Percentiles rank a stretch among this genome's conserved stretches.
These are phyloP conservation scores for Rhopalosiphum maidis DNA, from an alignment of 1,140 invertebrate species.

Conservation along the genomic window DNA sequence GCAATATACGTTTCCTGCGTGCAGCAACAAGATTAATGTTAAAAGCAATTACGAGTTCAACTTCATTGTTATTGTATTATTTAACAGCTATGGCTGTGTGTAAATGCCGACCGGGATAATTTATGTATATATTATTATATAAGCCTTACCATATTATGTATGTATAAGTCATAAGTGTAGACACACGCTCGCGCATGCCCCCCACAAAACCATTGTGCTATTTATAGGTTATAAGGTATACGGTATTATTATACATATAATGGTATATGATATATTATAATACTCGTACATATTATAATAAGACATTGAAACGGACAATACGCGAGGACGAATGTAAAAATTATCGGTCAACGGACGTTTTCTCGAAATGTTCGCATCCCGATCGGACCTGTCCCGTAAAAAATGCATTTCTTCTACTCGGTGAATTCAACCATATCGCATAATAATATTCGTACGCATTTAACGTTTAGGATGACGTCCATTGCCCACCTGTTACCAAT, in stretches of 20 bases:
- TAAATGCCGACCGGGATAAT: neutral
- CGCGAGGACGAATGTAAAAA: neutral
- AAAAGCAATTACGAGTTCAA: slow-evolving; percentile 9
- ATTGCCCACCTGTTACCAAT: too few relatives aligned
- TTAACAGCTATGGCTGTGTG: neutral
- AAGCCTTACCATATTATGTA: neutral
- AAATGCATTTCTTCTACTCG: neutral
- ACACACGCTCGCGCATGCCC: neutral
- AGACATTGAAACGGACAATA: neutral
- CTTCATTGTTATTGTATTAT: slow-evolving; percentile 10
- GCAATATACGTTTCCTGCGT: neutral
- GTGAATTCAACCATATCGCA: neutral
- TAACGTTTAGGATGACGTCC: neutral
- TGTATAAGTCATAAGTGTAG: neutral
- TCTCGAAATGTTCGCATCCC: neutral
- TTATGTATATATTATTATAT: neutral
- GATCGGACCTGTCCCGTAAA: neutral
- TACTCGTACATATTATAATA: neutral
- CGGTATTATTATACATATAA: too few relatives aligned
- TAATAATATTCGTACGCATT: neutral
- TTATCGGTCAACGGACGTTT: neutral
- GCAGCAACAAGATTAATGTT: slow-evolving; percentile 15
- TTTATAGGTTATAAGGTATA: too few relatives aligned
- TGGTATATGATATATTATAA: neutral
- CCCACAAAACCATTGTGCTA: neutral